Evolutionary conservation across 2,113 vertebrate genomes (phyloP), one percentile per base, ranked within the genome.

Genomic region (Indicator maculatus): DNA sequence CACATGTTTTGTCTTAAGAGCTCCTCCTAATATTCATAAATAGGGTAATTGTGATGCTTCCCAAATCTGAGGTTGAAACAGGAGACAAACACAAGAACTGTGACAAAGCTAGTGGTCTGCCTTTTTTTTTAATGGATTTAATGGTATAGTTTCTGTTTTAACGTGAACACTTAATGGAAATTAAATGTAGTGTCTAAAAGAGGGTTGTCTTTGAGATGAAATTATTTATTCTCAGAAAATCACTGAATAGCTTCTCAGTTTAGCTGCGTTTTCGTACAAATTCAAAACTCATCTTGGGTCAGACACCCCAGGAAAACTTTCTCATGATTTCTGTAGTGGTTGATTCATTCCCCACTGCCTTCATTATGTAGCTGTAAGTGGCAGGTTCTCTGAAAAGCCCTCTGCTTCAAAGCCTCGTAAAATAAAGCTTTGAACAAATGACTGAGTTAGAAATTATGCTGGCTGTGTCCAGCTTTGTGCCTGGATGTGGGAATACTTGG

Each of bases 381-480:
- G 67, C 84, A 87, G 72, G 73, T 76, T 88, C 71, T 59, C 74
- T 80, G 87, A 63, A 91, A 89, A 94, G 86, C 73, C 61, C 41
- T 60, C 55, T 52, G 67, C 86, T 94, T 83, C 86, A 95, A 83
- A 94, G 93, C 88, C 89, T 67, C 60, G 45, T n/a, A 70, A 85
- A 91, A 79, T 55, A 85, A 69, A 85, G 73, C 59, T 94, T 78
- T 79, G 89, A 94, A 91, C 74, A 87, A 96, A 84, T 79, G 47
- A 82, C 65, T 9, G 18, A 82, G 74, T 31, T 82, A 60, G 78
- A 89, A 93, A 86, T 79, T 30, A 61, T 8, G 65, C 73, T 74
- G 77, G 31, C 76, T 58, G 31, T 69, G 70, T 73, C 95, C 69
- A 77, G 18, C 61, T 63, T 60, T 86, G 65, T 86, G 88, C 90